Evolutionary conservation across 2,888 invertebrate species (phyloP), one percentile per base, ranked within the genome.

Genomic region (Choreutis nemorana): DNA sequence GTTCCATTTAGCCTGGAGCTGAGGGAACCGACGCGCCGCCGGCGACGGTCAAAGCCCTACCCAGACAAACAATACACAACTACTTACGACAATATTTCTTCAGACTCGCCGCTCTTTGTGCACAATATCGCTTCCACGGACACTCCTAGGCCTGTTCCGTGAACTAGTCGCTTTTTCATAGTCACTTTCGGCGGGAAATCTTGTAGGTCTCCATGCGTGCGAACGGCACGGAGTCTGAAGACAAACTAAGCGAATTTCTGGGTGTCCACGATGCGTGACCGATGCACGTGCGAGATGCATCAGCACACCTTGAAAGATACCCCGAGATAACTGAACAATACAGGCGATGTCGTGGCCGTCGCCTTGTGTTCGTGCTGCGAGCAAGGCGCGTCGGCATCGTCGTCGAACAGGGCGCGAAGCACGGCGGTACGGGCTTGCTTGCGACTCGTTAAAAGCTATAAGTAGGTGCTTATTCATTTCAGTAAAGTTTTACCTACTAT

Each of bases 221-320:
- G 61, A 43, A 37, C 42, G 41, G 55, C 65, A 54, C 60, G 60
- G 57, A 55, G 66, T 56, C 60, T 59, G 55, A 46, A 55, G 55
- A 62, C 63, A 57, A 60, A 78, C 77, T 77, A 61, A 71, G 63
- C 62, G 62, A 70, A 68, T 70, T 62, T 63, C 67, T 71, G 55
- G 54, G 62, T 63, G 60, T 56, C 53, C 55, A 57, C 61, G 64
- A 59, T 60, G 68, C 71, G 71, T 75, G 72, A 73, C 70, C 64
- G 43, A 53, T 64, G 65, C 75, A 73, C 72, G 73, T 73, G 75
- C 58, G 55, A 49, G 53, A 55, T 57, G 61, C 60, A 55, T 58
- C 44, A 43, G 59, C 60, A 66, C 66, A 62, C 58, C 59, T 55
- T 47, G 39, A 42, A 40, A 42, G 43, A 11, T 26, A n/a, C n/a